Percentiles rank a stretch among this genome's conserved stretches.
Conservation (phyloP, 1,140 invertebrate genomes). For the Branchinecta lindahli region DNA sequence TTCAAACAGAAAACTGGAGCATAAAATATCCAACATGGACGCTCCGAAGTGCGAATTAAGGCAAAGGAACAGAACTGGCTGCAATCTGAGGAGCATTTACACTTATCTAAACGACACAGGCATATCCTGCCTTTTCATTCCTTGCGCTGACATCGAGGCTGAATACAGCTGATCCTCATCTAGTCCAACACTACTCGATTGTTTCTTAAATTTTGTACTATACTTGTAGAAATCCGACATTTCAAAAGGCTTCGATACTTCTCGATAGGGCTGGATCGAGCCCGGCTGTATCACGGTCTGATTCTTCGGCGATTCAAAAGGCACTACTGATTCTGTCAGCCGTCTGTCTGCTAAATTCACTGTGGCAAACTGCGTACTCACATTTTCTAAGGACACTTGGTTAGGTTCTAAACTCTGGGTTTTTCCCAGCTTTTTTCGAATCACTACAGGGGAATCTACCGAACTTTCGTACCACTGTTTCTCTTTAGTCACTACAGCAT, state of each 20-base stretch:
- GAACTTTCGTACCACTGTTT: constrained; percentile 60
- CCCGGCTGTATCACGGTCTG: constrained; percentile 68
- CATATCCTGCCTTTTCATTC: too few species aligned
- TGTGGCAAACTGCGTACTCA: constrained; percentile 13
- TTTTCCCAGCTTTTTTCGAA: constrained; percentile 18
- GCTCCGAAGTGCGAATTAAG: too few species aligned
- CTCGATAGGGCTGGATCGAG: constrained; percentile 76
- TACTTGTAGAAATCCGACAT: constrained; percentile 97
- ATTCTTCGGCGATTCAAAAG: constrained; percentile 55
- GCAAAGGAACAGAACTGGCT: too few species aligned
- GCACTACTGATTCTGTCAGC: constrained; percentile 28
- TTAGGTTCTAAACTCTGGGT: constrained; percentile 6
- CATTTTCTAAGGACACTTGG: constrained; percentile 9
- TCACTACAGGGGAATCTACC: constrained; percentile 39
- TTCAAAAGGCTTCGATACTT: constrained; percentile 88
- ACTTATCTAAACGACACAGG: too few species aligned
- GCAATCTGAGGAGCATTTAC: too few species aligned
- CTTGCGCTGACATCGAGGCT: not conserved
- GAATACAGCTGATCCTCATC: not conserved
- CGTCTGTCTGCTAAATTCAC: constrained; percentile 11
- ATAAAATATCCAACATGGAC: too few species aligned
- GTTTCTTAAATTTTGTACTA: constrained; percentile 70
- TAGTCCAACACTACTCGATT: constrained; percentile 26
- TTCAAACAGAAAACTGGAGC: too few species aligned
- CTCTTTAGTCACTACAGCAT: constrained; percentile 29